Base-by-base conservation (phyloP, 2,113 vertebrate species). In the Burhinus oedicnemus region DNA sequence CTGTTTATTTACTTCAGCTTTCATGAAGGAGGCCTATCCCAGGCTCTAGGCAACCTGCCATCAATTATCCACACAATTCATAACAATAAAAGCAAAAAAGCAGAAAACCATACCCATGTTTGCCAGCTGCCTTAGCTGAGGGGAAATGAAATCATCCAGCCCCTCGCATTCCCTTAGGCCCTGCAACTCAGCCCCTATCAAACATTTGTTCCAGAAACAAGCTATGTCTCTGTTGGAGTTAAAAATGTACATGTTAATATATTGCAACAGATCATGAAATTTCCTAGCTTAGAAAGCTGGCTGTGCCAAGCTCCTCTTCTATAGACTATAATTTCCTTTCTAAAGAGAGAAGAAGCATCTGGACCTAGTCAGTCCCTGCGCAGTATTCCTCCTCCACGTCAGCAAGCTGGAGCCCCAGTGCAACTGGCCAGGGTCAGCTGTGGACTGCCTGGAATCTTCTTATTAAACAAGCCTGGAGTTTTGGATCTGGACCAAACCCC, bases 311-410 rank as follows among this genome's bases (percentile, higher is more conserved):
- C 89, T 96, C 68, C 89, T 97, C 91, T 97, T 97, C 88, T 97
- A 90, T 94, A 97, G 96, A 97, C 96, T 97, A 77, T 94, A 98
- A 98, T 98, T 98, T 98, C 97, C 98, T 98, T 94, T 98, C 74
- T 91, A 82, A 95, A 93, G 89, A 72, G 84, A 95, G 83, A 83
- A 72, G 94, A 58, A 95, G 97, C 97, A 98, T 98, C 98, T 98
- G 98, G 96, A 98, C 94, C 76, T 84, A 94, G 96, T 98, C 96
- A 98, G 90, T 89, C 86, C 81, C 91, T 93, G 91, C 42, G 47
- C 95, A 90, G 94, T 97, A 77, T 90, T 93, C 49, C 92, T 97
- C 4, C 22, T 97, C 95, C 95, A 97, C 90, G 84, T 97, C 95
- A 96, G 93, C 95, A 96, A 78, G 79, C 77, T 89, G 88, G 45